A percentile compares a stretch with the other conserved stretches of the same genome.
phyloP scores from a whole-genome alignment of 2,113 vertebrate genomes.

The Phasianus colchicus region DNA sequence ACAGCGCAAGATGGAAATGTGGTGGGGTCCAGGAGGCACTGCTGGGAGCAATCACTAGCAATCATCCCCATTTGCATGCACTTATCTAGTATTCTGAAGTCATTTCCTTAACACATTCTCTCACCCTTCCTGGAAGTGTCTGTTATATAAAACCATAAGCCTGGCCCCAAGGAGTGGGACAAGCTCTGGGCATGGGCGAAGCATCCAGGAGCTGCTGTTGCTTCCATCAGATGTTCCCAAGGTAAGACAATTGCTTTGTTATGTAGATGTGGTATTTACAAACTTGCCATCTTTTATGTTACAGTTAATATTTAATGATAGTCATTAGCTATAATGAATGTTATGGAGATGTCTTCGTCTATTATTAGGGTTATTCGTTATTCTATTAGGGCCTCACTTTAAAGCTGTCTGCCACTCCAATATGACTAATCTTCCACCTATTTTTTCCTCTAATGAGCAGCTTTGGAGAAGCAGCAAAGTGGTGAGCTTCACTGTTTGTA shows the following conservation, averaged over 20 bases:
- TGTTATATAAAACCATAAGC: not conserved
- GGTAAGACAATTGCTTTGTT: not conserved
- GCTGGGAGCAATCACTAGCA: slow-evolving; percentile 32
- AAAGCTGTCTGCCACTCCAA: not conserved
- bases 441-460: not conserved
- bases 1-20: not conserved
- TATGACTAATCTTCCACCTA: not conserved
- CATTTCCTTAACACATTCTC: not conserved
- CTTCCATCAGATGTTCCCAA: not conserved
- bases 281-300: not conserved
- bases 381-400: not conserved
- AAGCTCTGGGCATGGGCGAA: not conserved
- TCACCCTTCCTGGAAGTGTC: not conserved
- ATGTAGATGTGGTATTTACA: not conserved
- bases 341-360: not conserved
- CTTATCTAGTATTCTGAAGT: slow-evolving; percentile 24
- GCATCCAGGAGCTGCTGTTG: not conserved
- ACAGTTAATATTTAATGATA: not conserved
- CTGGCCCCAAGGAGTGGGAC: not conserved
- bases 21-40: slow-evolving; percentile 1
- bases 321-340: not conserved
- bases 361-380: not conserved
- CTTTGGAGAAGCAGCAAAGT: not conserved
- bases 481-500: not conserved
- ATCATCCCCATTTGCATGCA: not conserved